phyloP scores from a whole-genome alignment of 2,888 invertebrate species.

The Taenaris catops region DNA sequence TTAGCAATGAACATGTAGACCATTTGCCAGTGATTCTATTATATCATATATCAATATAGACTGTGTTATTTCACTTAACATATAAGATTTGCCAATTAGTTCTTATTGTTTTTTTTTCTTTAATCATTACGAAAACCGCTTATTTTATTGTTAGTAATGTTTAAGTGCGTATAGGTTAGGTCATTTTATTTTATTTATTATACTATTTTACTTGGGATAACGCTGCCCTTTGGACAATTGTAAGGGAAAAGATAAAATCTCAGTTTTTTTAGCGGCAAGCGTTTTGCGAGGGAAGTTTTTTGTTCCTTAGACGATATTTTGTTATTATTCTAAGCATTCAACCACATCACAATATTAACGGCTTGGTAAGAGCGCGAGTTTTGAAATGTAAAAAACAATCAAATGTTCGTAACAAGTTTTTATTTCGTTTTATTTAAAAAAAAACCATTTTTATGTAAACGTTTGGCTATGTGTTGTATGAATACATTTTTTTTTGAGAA shows the following conservation, averaged over 20 bases:
- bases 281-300: conserved; percentile 5
- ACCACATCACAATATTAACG: conserved; percentile 20
- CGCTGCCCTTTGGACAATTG: conserved; percentile 1
- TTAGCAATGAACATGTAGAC: no score
- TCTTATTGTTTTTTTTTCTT: conserved; percentile 9
- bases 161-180: conserved; percentile 21
- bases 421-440: not conserved
- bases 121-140: conserved; percentile 4
- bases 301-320: conserved; percentile 19
- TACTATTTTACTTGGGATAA: conserved; percentile 4
- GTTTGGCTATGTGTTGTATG: no score
- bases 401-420: conserved; percentile 1
- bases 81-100: conserved; percentile 12
- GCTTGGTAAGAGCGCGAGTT: conserved; percentile 10
- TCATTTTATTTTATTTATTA: conserved; percentile 9
- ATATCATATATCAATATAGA: conserved; percentile 1
- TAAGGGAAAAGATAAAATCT: conserved; percentile 1
- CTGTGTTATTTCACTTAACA: conserved; percentile 1
- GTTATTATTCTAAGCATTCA: conserved; percentile 20
- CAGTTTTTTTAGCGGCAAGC: conserved; percentile 1
- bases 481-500: no score
- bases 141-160: conserved; percentile 20
- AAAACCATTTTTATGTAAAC: not conserved
- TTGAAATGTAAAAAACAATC: no score
- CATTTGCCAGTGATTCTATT: no score